Percentiles rank a stretch among this genome's conserved stretches.
Evolutionary conservation across 2,888 invertebrate species (phyloP).

Genomic region (Hirtodrosophila confusa): DNA sequence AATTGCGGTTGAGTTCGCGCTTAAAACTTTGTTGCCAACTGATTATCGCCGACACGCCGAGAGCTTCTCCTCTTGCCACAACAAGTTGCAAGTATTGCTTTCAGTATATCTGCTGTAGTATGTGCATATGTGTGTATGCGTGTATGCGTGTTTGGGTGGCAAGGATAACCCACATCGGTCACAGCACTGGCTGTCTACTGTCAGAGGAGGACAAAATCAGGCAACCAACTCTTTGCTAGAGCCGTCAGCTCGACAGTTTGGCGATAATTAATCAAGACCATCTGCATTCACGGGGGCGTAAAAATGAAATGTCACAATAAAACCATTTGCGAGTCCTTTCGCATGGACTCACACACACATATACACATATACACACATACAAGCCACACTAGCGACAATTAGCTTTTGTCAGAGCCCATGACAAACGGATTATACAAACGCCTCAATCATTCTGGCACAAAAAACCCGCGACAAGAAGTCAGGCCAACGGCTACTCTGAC

Average conservation of each 20-base stretch:
- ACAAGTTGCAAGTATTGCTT: conserved; percentile 57
- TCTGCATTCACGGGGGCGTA: conserved; percentile 69
- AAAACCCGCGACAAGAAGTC: conserved; percentile 58
- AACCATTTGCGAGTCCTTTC: conserved; percentile 65
- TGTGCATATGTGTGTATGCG: not conserved
- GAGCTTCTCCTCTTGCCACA: conserved; percentile 26
- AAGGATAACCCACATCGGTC: conserved; percentile 32
- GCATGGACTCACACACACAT: conserved; percentile 27
- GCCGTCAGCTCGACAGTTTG: conserved; percentile 53
- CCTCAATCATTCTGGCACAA: conserved; percentile 64
- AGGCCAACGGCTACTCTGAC: conserved; percentile 25
- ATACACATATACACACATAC: conserved; percentile 18
- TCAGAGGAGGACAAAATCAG: conserved; percentile 54
- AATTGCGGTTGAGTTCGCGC: conserved; percentile 66
- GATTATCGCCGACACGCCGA: conserved; percentile 63
- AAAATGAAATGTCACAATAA: conserved; percentile 71
- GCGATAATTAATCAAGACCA: conserved; percentile 72
- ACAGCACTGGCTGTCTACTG: conserved; percentile 52
- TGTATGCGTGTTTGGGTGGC: conserved; percentile 3
- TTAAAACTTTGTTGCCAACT: conserved; percentile 68
- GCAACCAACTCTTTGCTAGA: conserved; percentile 53
- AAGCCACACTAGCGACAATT: conserved; percentile 60
- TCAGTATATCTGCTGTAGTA: conserved; percentile 18
- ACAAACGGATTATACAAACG: conserved; percentile 74
- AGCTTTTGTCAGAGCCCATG: conserved; percentile 70